phyloP scores from a whole-genome alignment of 2,113 vertebrate species.

The Cepphus grylle region DNA sequence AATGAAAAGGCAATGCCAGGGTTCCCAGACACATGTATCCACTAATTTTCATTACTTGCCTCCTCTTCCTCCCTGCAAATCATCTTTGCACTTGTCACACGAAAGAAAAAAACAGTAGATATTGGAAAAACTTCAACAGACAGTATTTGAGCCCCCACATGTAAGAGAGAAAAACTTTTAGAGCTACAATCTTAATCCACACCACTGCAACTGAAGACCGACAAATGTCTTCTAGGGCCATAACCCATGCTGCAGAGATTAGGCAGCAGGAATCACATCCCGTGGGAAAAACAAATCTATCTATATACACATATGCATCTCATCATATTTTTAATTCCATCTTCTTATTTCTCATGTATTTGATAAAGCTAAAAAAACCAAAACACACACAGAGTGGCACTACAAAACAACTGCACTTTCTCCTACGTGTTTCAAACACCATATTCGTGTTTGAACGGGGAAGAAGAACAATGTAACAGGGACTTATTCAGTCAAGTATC shows the following conservation, averaged over 20 bases:
- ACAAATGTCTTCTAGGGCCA: neutral
- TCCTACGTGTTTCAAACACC: neutral
- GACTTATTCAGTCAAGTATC: neutral
- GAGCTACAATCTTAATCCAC: neutral
- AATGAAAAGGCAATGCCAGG: neutral
- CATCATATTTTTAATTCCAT: neutral
- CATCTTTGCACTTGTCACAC: neutral
- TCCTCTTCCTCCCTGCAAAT: neutral
- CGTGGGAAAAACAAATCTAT: neutral
- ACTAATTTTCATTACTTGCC: neutral
- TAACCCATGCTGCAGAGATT: neutral
- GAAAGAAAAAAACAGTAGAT: neutral
- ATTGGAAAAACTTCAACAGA: neutral
- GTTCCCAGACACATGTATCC: neutral
- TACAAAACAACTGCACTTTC: neutral
- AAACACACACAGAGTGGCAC: neutral
- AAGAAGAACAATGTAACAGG: neutral
- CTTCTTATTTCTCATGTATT: neutral
- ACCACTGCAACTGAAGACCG: neutral
- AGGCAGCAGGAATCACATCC: neutral
- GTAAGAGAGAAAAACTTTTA: neutral
- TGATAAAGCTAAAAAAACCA: neutral
- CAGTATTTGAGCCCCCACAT: neutral
- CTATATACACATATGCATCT: neutral
- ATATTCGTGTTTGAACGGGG: neutral